Evolutionary conservation across 2,797 vertebrate species (phyloP), one percentile per base, ranked within the genome.

Genomic region (Typhlichthys eigenmanni): DNA sequence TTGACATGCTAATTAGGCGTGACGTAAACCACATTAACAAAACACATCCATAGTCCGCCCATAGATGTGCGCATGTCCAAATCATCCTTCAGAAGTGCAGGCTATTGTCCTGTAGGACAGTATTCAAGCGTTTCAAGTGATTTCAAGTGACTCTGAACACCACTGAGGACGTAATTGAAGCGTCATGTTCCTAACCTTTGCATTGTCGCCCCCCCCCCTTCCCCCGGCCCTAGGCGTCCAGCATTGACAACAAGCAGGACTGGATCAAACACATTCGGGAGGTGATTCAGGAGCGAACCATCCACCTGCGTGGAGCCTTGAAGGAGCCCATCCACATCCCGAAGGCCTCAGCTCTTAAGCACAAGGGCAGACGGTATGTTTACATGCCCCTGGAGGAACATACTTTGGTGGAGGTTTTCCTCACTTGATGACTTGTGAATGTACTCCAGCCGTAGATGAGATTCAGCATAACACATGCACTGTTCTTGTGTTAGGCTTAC

Each of bases 191-290:
- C 9, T 38, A 13, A 38, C 3, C 24, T 5, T 34, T 2, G 32
- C 55, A 5, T 29, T 47, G 46, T 47, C 13, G 1, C n/a, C n/a
- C 4, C n/a, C 34, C 55, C 8, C 54, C 45, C 45, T 1, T 12
- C 8, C 46, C 68, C 16, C 38, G 13, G 32, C 32, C 10, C 10
- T 87, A 99, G 98, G 96, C 95, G 13, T 99, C 96, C 64, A 98
- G 96, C 79, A 95, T 99, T 62, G 98, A 99, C 78, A 99, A 99
- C 90, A 99, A 99, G 85, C 98, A 99, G 90, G 98, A 99, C 87
- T 99, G 98, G 98, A 99, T 99, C 87, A 99, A 99, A 83, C 97
- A 98, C 87, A 97, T 99, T 74, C 92, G 98, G n/a, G 98, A 99
- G 79, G 97, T 98, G 58, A 99, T 99, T 74, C 98, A 99, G 90